These are phyloP conservation scores for Xerus inauris DNA, from an alignment of 2,113 vertebrate species.

Conservation along the genomic window DNA sequence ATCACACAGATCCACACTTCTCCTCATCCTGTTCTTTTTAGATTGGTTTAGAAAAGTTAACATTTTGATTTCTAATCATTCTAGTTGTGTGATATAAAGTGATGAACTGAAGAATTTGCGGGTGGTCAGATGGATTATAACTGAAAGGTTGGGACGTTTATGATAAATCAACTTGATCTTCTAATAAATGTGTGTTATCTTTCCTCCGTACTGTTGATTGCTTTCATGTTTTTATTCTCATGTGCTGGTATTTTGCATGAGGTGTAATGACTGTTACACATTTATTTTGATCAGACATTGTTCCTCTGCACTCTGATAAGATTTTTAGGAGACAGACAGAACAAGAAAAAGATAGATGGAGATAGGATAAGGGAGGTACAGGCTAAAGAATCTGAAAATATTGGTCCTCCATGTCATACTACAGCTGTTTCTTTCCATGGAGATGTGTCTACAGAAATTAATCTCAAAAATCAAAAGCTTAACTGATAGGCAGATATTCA, in stretches of 20 bases:
- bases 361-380: neutral
- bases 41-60: slow-evolving; percentile 56
- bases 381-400: neutral
- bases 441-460: neutral
- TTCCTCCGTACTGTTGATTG: slow-evolving; percentile 42
- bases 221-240: slow-evolving; percentile 70
- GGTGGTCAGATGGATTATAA: slow-evolving; percentile 72
- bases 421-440: neutral
- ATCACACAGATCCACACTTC: slow-evolving; percentile 51
- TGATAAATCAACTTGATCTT: slow-evolving; percentile 71
- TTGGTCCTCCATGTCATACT: neutral
- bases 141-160: slow-evolving; percentile 59
- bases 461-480: slow-evolving; percentile 15
- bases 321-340: slow-evolving; percentile 28
- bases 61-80: slow-evolving; percentile 63
- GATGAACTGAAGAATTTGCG: slow-evolving; percentile 22
- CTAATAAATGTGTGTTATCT: slow-evolving; percentile 73
- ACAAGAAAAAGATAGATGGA: neutral
- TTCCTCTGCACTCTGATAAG: slow-evolving; percentile 22
- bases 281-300: slow-evolving; percentile 15
- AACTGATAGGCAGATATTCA: neutral
- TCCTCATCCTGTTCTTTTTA: slow-evolving; percentile 29
- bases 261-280: slow-evolving; percentile 35
- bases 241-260: slow-evolving; percentile 61
- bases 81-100: neutral